Conservation (phyloP, 53 echinoderm and acorn worm genomes). For the Arbacia lixula region DNA sequence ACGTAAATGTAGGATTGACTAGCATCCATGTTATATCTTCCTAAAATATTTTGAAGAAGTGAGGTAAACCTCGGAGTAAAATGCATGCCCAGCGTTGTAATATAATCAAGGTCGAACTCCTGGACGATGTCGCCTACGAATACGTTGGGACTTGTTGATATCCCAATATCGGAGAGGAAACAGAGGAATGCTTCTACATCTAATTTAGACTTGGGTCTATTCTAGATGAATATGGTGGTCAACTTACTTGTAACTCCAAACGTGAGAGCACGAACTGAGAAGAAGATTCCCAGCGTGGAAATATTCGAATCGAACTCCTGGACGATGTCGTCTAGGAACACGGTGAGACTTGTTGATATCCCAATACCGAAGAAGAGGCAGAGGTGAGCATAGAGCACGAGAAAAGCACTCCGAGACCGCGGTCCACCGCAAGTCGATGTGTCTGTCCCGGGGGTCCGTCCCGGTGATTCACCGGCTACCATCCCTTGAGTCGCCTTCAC, state of each 20-base stretch:
- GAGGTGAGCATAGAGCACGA: constrained; percentile 32
- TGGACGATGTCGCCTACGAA: too few species aligned
- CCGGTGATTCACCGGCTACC: constrained; percentile 2
- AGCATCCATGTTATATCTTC: too few species aligned
- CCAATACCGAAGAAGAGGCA: constrained; percentile 58
- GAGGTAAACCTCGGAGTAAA: too few species aligned
- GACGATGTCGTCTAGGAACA: constrained; percentile 51
- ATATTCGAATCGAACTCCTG: constrained; percentile 44
- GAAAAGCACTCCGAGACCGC: not conserved
- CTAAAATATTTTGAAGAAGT: too few species aligned
- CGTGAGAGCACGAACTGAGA: constrained; percentile 44
- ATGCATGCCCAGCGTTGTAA: too few species aligned
- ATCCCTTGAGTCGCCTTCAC: constrained; percentile 28
- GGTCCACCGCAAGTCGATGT: not conserved
- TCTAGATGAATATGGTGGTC: too few species aligned
- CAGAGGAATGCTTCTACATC: too few species aligned
- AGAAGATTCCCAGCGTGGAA: constrained; percentile 44
- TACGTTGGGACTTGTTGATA: too few species aligned
- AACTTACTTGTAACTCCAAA: constrained; percentile 51
- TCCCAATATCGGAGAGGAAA: too few species aligned
- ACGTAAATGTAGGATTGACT: too few species aligned
- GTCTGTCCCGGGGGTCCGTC: not conserved
- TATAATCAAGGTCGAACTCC: too few species aligned
- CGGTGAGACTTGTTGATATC: constrained; percentile 44
- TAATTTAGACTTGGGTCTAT: too few species aligned